Conservation (phyloP, 2,113 vertebrate species). For the Holacanthus passer region DNA sequence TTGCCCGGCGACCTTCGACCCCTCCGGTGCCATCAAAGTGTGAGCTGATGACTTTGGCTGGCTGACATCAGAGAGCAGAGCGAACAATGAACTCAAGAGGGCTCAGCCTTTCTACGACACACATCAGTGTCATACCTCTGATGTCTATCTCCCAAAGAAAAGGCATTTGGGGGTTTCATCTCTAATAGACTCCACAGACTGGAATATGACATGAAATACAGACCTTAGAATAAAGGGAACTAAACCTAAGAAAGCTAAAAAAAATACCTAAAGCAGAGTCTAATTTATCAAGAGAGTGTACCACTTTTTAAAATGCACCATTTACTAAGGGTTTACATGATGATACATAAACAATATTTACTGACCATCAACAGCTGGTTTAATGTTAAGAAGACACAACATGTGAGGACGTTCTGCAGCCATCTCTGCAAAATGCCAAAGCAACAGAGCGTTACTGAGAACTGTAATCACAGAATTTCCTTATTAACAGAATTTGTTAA, state of each 20-base stretch:
- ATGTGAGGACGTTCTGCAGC: background rate
- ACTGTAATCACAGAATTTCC: background rate
- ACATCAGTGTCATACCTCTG: conserved; percentile 30
- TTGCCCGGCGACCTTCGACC: conserved; percentile 46
- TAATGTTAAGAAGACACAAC: background rate
- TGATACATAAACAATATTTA: too few relatives aligned
- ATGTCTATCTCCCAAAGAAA: conserved; percentile 14
- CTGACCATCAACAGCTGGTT: too few relatives aligned
- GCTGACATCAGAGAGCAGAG: conserved; percentile 37
- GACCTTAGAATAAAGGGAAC: background rate
- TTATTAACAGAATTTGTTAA: too few relatives aligned
- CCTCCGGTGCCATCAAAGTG: conserved; percentile 42
- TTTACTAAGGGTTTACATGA: background rate
- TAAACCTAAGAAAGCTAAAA: background rate
- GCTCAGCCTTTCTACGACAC: background rate
- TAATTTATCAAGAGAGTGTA: background rate
- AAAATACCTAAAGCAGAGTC: background rate
- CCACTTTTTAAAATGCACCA: background rate
- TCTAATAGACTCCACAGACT: background rate
- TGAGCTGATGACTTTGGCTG: conserved; percentile 20
- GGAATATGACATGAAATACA: background rate
- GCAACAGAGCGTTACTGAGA: background rate
- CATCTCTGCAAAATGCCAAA: background rate
- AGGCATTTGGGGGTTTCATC: background rate
- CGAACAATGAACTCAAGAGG: conserved; percentile 26